Base-by-base conservation (phyloP, 2,113 vertebrate genomes). In the Dipodomys merriami region DNA sequence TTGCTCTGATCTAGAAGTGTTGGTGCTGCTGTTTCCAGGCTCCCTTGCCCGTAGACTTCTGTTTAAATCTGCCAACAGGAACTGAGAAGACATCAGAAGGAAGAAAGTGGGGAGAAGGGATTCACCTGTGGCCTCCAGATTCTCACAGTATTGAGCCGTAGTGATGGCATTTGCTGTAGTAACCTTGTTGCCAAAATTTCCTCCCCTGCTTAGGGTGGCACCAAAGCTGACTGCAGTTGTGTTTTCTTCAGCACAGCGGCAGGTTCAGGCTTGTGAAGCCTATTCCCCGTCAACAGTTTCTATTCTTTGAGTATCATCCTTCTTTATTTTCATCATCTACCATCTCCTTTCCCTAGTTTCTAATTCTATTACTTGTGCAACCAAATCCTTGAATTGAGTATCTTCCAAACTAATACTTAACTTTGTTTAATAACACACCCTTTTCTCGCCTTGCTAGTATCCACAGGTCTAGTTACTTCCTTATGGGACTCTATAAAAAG, bases 341-440 rank as follows among this genome's bases (percentile, higher is more conserved):
- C 25, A 49, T 4, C 19, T 27, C 13, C 33, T 62, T 80, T 69
- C 8, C 13, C 62, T 68, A 6, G 78, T 80, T 65, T 76, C 49
- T 91, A 23, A 33, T 64, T 71, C 2, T 46, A 44, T 78, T 73
- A 72, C 29, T 88, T 94, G 92, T 57, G 3, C 81, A 77, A 77
- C 25, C 25, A 22, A 33, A 78, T 49, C 33, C 35, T 93, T 87
- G 62, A 73, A 65, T 79, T 86, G 78, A 82, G 71, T 85, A 83
- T 90, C 8, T 33, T 30, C 18, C 79, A 65, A 15, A 27, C 64
- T 13, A 49, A 81, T 77, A 27, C 35, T 85, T 90, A n/a, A 29
- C 57, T 90, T 92, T 67, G 80, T 35, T 90, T 83, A 69, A 62
- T 86, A 73, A 29, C 29, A 30, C 15, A 30, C 8, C 11, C 30